Base-by-base conservation (phyloP, 2,888 invertebrate genomes). In the Diadegma fenestrale region DNA sequence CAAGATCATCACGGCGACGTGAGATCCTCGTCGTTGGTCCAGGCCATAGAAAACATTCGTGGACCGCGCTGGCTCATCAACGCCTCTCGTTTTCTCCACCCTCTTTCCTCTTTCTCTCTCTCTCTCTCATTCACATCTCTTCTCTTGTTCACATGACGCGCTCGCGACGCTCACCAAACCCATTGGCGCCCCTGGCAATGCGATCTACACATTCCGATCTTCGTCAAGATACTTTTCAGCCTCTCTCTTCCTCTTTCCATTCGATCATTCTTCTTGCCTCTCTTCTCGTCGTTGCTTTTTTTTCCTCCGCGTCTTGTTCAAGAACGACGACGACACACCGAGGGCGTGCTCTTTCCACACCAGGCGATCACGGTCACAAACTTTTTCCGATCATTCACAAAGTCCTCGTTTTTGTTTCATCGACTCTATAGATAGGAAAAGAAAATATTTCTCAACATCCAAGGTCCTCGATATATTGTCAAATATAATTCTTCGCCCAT, bases 171-270 rank as follows among this genome's bases (percentile, higher is more conserved):
- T 77, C 79, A 81, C 83, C 80, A 69, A 88, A 90, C 89, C 89
- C 90, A 92, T 92, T 91, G 92, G 91, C 92, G 92, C 92, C 93
- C 91, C 88, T 88, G 86, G 92, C 92, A 91, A 92, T 92, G 91
- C 92, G 92, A 92, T 92, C 92, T 91, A 91, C 86, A 83, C 88
- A 92, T 93, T 93, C 93, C 93, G 87, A 92, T 92, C 91, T 90
- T 89, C 88, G 88, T 87, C 88, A 90, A 88, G 77, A 87, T 75
- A 80, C 66, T 51, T 77, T 64, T 72, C 64, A 33, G 64, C 72
- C 58, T 45, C 68, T 66, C 54, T 71, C 54, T 30, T 54, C 58
- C 76, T 79, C 73, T 26, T 71, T 75, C 45, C 61, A 54, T 58
- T 58, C 12, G n/a, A 37, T 69, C 69, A 19, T 22, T 26, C 69